Conservation (phyloP, 2,113 vertebrate genomes). For the Brachionichthys hirsutus region DNA sequence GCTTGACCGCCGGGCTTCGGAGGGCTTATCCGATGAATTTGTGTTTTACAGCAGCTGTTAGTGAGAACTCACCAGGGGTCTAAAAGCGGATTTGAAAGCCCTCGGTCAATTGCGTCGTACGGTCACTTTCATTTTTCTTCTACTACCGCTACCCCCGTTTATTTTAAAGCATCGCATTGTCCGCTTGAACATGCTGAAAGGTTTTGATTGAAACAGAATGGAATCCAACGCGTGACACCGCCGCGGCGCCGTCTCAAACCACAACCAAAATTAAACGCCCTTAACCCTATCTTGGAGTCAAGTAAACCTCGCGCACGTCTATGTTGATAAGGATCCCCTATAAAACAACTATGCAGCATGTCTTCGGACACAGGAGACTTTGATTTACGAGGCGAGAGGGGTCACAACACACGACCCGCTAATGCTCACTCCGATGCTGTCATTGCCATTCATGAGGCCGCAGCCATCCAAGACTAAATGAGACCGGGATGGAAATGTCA, state of each 20-base stretch:
- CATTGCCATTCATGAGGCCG: slow-evolving; percentile 53
- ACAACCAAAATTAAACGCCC: slow-evolving; percentile 68
- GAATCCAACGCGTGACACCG: slow-evolving; percentile 10
- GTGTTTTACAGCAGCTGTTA: slow-evolving; percentile 87
- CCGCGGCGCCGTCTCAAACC: slow-evolving; percentile 37
- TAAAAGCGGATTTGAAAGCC: slow-evolving; percentile 82
- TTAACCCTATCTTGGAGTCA: slow-evolving; percentile 47
- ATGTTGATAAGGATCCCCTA: slow-evolving; percentile 56
- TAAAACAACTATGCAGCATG: slow-evolving; percentile 58
- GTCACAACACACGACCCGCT: slow-evolving; percentile 52
- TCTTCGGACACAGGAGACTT: slow-evolving; percentile 64
- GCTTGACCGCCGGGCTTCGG: slow-evolving; percentile 81
- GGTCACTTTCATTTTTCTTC: slow-evolving; percentile 78
- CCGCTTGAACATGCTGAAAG: background rate
- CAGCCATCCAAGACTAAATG: slow-evolving; percentile 48
- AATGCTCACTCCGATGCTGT: slow-evolving; percentile 60
- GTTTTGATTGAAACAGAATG: slow-evolving; percentile 29
- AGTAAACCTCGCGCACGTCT: slow-evolving; percentile 57
- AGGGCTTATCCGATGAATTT: slow-evolving; percentile 83
- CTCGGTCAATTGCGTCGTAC: slow-evolving; percentile 35
- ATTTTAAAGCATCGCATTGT: slow-evolving; percentile 22
- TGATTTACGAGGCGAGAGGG: slow-evolving; percentile 62
- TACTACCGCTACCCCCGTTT: slow-evolving; percentile 19
- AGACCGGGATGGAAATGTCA: slow-evolving; percentile 63
- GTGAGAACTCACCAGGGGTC: slow-evolving; percentile 81